Conservation (phyloP, 2,113 vertebrate species). For the Tragelaphus imberbis region DNA sequence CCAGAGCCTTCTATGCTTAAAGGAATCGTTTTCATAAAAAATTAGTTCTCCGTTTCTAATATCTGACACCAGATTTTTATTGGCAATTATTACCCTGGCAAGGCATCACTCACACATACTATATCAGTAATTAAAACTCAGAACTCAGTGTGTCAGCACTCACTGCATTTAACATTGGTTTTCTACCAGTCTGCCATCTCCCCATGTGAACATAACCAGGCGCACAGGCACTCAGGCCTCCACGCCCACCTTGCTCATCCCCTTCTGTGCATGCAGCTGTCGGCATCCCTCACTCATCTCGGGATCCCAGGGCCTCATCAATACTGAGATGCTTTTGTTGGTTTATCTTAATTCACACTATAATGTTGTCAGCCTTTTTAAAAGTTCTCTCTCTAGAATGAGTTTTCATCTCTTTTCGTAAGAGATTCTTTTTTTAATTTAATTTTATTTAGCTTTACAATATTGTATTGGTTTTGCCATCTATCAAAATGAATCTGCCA, state of each 20-base stretch:
- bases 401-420: background rate
- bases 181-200: background rate
- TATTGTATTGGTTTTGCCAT: too few relatives aligned
- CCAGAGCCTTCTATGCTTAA: background rate
- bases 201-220: background rate
- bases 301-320: background rate
- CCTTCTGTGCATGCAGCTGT: conserved; percentile 39
- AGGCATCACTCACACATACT: background rate
- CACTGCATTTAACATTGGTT: background rate
- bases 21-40: background rate
- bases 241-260: background rate
- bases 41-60: background rate
- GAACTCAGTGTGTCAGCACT: background rate
- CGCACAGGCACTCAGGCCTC: background rate
- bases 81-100: conserved; percentile 20
- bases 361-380: background rate
- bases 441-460: too few relatives aligned
- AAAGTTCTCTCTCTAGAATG: background rate
- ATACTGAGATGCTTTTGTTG: background rate
- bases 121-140: conserved; percentile 25
- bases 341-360: background rate
- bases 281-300: background rate
- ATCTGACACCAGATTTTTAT: background rate
- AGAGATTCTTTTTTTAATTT: background rate
- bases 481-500: too few relatives aligned